Percentiles rank a stretch among this genome's conserved stretches.
These are phyloP conservation scores for Pantelozetes paolii DNA, from an alignment of 2,888 invertebrate species.

Conservation along the genomic window DNA sequence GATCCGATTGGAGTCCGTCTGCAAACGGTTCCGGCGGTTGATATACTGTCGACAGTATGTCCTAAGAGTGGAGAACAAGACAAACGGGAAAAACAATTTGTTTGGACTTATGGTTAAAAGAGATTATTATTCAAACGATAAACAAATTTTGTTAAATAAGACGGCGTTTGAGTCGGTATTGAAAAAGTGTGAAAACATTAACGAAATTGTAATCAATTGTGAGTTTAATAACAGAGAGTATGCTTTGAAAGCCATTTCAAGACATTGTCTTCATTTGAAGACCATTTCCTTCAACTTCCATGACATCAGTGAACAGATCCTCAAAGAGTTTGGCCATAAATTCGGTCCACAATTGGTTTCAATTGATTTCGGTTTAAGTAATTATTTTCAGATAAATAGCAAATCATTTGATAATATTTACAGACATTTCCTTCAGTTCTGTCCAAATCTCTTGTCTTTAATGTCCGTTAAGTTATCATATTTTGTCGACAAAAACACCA, in stretches of 20 bases:
- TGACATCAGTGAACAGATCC: not conserved
- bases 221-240: not conserved
- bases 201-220: not conserved
- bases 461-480: not conserved
- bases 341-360: not conserved
- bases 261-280: not conserved
- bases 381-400: not conserved
- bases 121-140: constrained; percentile 12
- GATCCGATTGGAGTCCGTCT: not conserved
- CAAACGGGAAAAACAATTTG: not conserved
- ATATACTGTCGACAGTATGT: not conserved
- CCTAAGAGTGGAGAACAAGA: not conserved
- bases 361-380: not conserved
- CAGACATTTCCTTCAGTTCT: not conserved
- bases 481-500: not conserved
- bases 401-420: not conserved
- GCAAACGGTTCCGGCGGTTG: not conserved
- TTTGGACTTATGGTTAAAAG: not conserved
- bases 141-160: not conserved
- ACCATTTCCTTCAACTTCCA: not conserved
- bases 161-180: not conserved
- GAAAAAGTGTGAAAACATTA: not conserved
- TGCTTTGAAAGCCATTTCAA: not conserved
- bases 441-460: not conserved
- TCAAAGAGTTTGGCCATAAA: constrained; percentile 1